Base-by-base conservation (phyloP, 2,888 invertebrate species). In the Caenorhabditis drosophilae region DNA sequence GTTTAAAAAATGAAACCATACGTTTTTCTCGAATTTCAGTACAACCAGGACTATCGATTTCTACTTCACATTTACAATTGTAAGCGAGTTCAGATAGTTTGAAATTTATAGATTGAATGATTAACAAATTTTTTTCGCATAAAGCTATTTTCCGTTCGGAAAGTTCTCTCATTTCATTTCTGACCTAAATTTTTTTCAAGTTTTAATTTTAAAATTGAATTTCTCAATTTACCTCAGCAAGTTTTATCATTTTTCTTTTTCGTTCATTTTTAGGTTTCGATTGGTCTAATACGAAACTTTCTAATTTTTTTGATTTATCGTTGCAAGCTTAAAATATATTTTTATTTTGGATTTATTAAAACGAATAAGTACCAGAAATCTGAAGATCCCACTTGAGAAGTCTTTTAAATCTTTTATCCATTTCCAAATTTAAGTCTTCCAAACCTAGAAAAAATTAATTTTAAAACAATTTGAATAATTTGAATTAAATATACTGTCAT, bases 1-100 rank as follows among this genome's bases (percentile, higher is more conserved):
- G n/a, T n/a, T n/a, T n/a, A n/a, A n/a, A n/a, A n/a, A n/a, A n/a
- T n/a, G n/a, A n/a, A n/a, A n/a, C 36, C 56, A 47, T 42, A 75
- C 75, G 35, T 50, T 46, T 46, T 47, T 78, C 76, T 34, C 97
- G 85, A 47, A 92, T 88, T 86, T 96, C 96, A 0, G 97, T 97
- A 53, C 96, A 94, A 2, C 97, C 97, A 78, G 95, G 92, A 87
- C 96, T 93, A 85, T 98, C 97, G 0, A 96, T 96, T 86, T 98
- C 97, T 55, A 98, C 85, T 86, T 98, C 98, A 88, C 95, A 92
- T 86, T 97, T 97, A 85, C 97, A 98, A 85, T 97, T 96, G 78
- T 92, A 91, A 44, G 96, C 86, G 84, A 96, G 96, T 85, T 88
- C 88, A 87, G 91, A 92, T 52, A 98, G 87, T 84, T 92, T 89